Conservation (phyloP, 2,797 vertebrate species). For the Ataeniobius toweri region DNA sequence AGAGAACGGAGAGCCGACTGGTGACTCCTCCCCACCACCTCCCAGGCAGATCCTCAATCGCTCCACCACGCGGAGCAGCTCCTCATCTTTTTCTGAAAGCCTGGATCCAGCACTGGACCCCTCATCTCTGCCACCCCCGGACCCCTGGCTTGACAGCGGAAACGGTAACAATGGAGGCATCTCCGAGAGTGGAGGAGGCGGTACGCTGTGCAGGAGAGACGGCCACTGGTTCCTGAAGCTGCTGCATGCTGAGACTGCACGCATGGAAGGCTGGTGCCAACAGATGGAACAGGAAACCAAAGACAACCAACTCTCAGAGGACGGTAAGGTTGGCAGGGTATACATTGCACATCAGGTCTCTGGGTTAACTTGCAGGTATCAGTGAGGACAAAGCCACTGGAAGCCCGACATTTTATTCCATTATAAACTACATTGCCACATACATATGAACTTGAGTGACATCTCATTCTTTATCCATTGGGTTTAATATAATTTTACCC, state of each 20-base stretch:
- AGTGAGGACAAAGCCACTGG: not conserved
- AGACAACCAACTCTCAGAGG: slow-evolving; percentile 96
- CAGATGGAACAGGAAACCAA: slow-evolving; percentile 99
- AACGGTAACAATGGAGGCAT: slow-evolving; percentile 80
- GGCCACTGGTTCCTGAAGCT: slow-evolving; percentile 99
- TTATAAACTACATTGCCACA: too few relatives aligned
- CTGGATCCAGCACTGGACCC: slow-evolving; percentile 94
- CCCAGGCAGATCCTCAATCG: slow-evolving; percentile 87
- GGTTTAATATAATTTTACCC: not conserved
- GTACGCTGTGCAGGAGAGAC: slow-evolving; percentile 86
- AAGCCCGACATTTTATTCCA: not conserved
- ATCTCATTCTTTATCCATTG: not conserved
- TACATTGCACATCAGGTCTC: not conserved
- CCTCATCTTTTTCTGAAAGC: slow-evolving; percentile 96
- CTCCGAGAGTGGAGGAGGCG: slow-evolving; percentile 63
- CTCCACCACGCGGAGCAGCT: slow-evolving; percentile 88
- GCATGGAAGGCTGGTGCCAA: slow-evolving; percentile 97
- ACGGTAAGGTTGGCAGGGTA: slow-evolving; percentile 81
- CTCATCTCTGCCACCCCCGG: slow-evolving; percentile 93
- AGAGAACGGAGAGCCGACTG: slow-evolving; percentile 70
- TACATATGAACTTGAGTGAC: not conserved
- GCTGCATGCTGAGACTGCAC: slow-evolving; percentile 93
- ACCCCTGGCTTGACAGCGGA: slow-evolving; percentile 94
- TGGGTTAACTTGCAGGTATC: not conserved
- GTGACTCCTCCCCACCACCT: slow-evolving; percentile 73